Evolutionary conservation across 2,888 invertebrate species (phyloP), one percentile per base, ranked within the genome.

Genomic region (Synergus umbraculus): DNA sequence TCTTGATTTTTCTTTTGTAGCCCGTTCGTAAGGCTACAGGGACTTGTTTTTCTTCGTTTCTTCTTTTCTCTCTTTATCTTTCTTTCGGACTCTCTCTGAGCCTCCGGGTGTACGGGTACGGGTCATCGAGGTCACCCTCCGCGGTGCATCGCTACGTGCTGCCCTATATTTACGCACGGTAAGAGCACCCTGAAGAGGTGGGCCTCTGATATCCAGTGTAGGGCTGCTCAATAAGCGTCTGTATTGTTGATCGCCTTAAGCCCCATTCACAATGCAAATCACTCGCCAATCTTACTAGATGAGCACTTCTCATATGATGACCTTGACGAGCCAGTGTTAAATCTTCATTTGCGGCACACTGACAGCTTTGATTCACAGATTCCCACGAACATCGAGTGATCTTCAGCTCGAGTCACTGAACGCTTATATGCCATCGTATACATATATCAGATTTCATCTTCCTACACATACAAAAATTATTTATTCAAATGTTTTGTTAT

Each of bases 161-260:
- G 91, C 91, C 91, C 91, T 91, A 91, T 91, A 91, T 91, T 91
- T 91, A 91, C 91, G 91, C 91, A 91, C 88, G 90, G 88, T 87
- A 90, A 89, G 87, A 89, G 87, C 88, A 89, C 88, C 88, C 89
- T 87, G 86, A 87, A 86, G 87, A 86, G 82, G 79, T 84, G 80
- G 78, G 73, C 78, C 76, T 46, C 58, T 76, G 79, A 78, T 84
- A 82, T 73, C 79, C 76, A 83, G 83, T 83, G 79, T 80, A 80
- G 84, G 84, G 85, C 86, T 86, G 86, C 87, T 88, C 88, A 87
- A 90, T 89, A 89, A 88, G 87, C 87, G 83, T 85, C 87, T 80
- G 69, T 44, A 83, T 79, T 79, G 76, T 82, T 76, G 84, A 85
- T 84, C 84, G 85, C 82, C 82, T 87, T 88, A 88, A 88, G 88